Conservation (phyloP, 2,113 vertebrate species). For the Maylandia zebra region DNA sequence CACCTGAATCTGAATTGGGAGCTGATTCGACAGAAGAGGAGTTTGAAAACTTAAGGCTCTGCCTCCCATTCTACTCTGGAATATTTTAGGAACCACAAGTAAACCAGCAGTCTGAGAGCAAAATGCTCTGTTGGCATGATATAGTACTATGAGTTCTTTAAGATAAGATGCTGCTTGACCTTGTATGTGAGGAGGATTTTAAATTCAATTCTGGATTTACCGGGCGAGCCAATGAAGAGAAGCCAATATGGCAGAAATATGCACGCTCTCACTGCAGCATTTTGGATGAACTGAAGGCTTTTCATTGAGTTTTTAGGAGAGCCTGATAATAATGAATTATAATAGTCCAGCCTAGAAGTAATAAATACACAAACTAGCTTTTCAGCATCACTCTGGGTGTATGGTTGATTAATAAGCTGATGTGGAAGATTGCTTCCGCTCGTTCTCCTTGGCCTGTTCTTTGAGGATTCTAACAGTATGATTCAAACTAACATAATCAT, state of each 20-base stretch:
- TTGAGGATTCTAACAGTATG: not conserved
- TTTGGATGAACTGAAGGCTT: not conserved
- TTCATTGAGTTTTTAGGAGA: not conserved
- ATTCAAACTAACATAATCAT: not conserved
- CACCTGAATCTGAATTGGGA: not conserved
- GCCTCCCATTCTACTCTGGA: not conserved
- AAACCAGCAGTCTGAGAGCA: not conserved
- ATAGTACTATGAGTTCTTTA: not conserved
- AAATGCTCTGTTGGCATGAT: not conserved
- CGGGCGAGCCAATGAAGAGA: accelerated
- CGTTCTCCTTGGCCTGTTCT: not conserved
- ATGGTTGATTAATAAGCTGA: not conserved
- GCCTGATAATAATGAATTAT: not conserved
- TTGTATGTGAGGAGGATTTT: not conserved
- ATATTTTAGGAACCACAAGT: not conserved
- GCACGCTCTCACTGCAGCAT: not conserved
- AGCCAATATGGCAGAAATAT: not conserved
- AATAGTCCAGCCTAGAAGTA: not conserved
- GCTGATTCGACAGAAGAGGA: not conserved
- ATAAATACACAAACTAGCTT: not conserved
- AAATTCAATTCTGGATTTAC: not conserved
- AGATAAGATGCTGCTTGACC: not conserved
- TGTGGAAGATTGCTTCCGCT: not conserved
- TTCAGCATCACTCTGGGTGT: not conserved
- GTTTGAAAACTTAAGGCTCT: not conserved